Base-by-base conservation (phyloP, 2,888 invertebrate genomes). In the Incurvaria masculella region DNA sequence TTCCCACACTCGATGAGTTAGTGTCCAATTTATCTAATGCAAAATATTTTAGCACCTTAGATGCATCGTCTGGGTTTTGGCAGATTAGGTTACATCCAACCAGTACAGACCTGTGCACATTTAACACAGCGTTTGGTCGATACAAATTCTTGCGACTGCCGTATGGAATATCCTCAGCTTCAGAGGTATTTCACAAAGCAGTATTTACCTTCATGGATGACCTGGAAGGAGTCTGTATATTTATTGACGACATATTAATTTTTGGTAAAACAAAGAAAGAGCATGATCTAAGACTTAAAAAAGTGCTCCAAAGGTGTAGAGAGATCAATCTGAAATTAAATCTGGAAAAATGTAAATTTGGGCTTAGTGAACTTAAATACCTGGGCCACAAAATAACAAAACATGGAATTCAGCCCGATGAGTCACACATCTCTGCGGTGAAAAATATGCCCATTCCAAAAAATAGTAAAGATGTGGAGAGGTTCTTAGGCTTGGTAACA, bases 171-270 rank as follows among this genome's bases (percentile, higher is more conserved):
- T 53, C 45, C 2, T 56, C 55, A 3, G 55, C 55, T 4, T 53
- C 52, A 1, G 57, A 58, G 48, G 49, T 57, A 10, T 58, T 56
- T 49, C 57, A 55, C 46, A 57, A 54, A 51, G 51, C 19, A 39
- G 17, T 53, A 4, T 50, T 47, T 46, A 50, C 52, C 45, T 19
- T 45, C n/a, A 51, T 55, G 44, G 52, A 53, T 45, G 52, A 56
- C 41, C 33, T 56, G 40, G 49, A 55, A 16, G 55, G 57, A 2
- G 53, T 56, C 2, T 20, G 43, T 11, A 27, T 51, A 23, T 56
- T 53, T 47, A 43, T 56, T 8, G 57, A 57, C 38, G 56, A 55
- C 46, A 19, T 56, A 2, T 47, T 56, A 40, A 21, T 52, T 19
- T 49, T 40, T 39, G 48, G 44, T 5, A 19, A 42, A 46, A 48